These are phyloP conservation scores for Distichodus sexfasciatus DNA, from an alignment of 2,797 vertebrate species.

Conservation along the genomic window DNA sequence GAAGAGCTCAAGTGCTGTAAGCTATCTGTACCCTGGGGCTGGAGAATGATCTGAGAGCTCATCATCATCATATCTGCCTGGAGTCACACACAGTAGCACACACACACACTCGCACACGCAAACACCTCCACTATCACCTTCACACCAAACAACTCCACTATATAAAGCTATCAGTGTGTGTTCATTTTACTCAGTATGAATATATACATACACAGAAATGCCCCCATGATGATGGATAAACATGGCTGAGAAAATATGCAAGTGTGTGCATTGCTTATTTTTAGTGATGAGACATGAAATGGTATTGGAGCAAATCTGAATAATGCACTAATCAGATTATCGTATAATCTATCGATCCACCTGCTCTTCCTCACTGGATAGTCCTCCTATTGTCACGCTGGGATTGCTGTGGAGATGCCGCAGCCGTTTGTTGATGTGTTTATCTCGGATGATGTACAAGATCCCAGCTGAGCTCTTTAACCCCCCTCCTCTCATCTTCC, in stretches of 20 bases:
- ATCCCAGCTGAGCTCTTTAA: constrained; percentile 6
- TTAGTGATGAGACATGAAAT: constrained; percentile 47
- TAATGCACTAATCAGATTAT: constrained; percentile 45
- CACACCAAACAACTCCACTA: not conserved
- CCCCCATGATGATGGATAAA: no score
- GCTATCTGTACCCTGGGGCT: constrained; percentile 29
- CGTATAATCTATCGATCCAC: constrained; percentile 36
- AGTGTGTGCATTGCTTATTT: constrained; percentile 34
- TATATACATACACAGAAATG: no score
- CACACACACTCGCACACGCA: not conserved
- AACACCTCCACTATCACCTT: not conserved
- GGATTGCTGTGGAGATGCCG: constrained; percentile 25
- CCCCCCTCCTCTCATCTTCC: not conserved
- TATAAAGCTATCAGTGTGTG: not conserved
- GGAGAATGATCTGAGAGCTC: constrained; percentile 11
- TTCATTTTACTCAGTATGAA: constrained; percentile 23
- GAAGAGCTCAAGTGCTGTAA: constrained; percentile 32
- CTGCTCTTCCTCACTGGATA: constrained; percentile 40
- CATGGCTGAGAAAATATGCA: constrained; percentile 20
- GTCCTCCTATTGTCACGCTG: constrained; percentile 37
- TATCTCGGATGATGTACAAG: constrained; percentile 25
- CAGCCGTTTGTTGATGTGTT: constrained; percentile 21
- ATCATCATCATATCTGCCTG: constrained; percentile 14
- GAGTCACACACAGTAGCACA: not conserved
- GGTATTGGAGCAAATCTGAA: constrained; percentile 67